Evolutionary conservation across 2,888 invertebrate genomes (phyloP).

Genomic region (Eubasilissa splendida): DNA sequence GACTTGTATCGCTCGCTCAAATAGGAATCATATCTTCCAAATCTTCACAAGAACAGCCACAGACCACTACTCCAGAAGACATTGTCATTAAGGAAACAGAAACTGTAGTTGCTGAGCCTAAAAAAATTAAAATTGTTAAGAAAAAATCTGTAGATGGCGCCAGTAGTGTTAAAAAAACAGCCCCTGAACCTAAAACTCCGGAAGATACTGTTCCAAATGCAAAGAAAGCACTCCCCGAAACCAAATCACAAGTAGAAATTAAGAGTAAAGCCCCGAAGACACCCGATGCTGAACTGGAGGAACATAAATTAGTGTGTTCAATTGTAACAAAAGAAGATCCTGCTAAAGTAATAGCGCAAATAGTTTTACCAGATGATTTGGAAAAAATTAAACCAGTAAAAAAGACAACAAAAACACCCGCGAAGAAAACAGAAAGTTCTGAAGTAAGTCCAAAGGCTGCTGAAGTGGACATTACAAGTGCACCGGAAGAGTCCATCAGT

Average conservation of each 20-base stretch:
- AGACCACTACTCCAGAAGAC: slow-evolving; percentile 8
- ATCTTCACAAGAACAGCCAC: neutral
- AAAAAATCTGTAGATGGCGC: slow-evolving; percentile 14
- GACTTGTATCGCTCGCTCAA: slow-evolving; percentile 71
- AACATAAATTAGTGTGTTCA: slow-evolving; percentile 41
- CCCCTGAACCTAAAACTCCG: slow-evolving; percentile 17
- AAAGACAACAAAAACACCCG: slow-evolving; percentile 54
- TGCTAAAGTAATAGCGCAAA: slow-evolving; percentile 28
- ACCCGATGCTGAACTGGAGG: slow-evolving; percentile 28
- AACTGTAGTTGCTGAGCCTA: neutral
- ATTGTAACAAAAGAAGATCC: slow-evolving; percentile 35
- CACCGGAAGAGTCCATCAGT: slow-evolving; percentile 15
- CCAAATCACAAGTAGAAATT: slow-evolving; percentile 14
- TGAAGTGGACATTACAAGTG: slow-evolving; percentile 29
- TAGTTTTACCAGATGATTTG: slow-evolving; percentile 37
- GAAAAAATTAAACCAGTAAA: slow-evolving; percentile 38
- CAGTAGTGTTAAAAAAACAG: slow-evolving; percentile 29
- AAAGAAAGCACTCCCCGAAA: slow-evolving; percentile 25
- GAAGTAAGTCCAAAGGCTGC: slow-evolving; percentile 21
- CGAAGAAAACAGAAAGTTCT: slow-evolving; percentile 50
- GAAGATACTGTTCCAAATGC: slow-evolving; percentile 62
- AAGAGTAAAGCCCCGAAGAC: slow-evolving; percentile 33
- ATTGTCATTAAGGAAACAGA: no score
- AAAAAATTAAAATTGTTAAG: neutral
- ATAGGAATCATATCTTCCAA: slow-evolving; percentile 66